Base-by-base conservation (phyloP, 2,113 vertebrate genomes). In the Forbesichthys agassizii region DNA sequence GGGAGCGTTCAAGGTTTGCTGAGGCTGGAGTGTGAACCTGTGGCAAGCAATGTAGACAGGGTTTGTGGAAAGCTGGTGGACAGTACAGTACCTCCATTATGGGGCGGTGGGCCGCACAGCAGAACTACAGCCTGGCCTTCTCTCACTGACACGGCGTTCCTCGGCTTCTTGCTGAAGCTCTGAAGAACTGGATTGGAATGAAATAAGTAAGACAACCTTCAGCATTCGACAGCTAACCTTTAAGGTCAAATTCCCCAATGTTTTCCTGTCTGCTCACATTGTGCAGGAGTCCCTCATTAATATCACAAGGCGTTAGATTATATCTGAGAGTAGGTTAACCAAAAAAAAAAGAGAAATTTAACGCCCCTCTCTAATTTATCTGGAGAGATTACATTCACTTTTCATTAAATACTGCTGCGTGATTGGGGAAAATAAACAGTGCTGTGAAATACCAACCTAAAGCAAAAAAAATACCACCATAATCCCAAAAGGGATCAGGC, bases 111-210 rank as follows among this genome's bases (percentile, higher is more conserved):
- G 5, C 93, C 93, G 18, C 95, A 96, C 64, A 97, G 93, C 66
- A 96, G 92, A 61, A 95, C 94, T 78, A 96, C 94, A 3, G 95
- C 94, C 90, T 96, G 94, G 60, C 95, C 95, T 88, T 95, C 94
- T 78, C 94, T 88, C 79, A 96, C 95, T 0, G 90, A 95, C 70
- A 96, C 93, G 0, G 88, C 84, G 56, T 90, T 96, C 73, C 94
- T 91, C 0, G 83, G 1, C 81, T 94, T 95, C 0, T 12, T 86
- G 91, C 93, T 93, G 75, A 96, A 96, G 56, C 91, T 92, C 73
- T 96, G 94, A 73, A 97, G 91, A 88, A 94, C 95, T 96, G 90
- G 68, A 59, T 81, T 71, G 78, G 13, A 69, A 11, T 68, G 74
- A 63, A 89, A 53, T 71, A 66, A 78, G 66, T 83, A 77, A 75